Evolutionary conservation across 2,113 vertebrate genomes (phyloP).

Genomic region (Panthera uncia): DNA sequence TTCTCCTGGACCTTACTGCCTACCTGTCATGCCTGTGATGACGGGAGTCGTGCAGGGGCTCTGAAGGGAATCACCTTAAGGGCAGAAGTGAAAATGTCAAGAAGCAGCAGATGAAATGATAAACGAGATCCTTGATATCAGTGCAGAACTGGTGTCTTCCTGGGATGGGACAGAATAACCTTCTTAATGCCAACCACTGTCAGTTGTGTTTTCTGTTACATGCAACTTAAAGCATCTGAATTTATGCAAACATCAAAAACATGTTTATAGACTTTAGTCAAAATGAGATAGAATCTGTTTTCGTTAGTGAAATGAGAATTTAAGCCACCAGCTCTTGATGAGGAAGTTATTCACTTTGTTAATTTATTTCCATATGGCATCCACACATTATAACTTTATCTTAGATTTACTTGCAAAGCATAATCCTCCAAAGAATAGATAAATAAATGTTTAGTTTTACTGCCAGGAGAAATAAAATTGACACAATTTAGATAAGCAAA

Average conservation of each 20-base stretch:
- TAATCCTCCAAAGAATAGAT: neutral
- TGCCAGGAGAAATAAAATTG: conserved; percentile 41
- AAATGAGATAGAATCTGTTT: neutral
- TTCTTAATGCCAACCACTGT: neutral
- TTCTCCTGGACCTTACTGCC: neutral
- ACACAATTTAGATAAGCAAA: conserved; percentile 19
- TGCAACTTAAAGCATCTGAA: neutral
- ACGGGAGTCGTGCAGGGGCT: neutral
- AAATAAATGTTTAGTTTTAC: conserved; percentile 59
- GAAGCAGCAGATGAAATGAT: neutral
- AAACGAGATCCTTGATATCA: neutral
- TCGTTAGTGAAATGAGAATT: neutral
- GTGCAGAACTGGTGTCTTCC: neutral
- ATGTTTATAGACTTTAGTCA: neutral
- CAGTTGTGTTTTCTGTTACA: neutral
- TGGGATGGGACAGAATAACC: neutral
- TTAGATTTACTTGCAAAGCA: conserved; percentile 52
- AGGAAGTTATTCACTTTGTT: conserved; percentile 14
- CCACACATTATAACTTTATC: conserved; percentile 19
- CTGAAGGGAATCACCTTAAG: neutral
- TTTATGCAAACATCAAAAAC: neutral
- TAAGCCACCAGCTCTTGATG: neutral
- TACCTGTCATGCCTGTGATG: neutral
- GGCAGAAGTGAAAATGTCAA: neutral
- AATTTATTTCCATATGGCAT: neutral